phyloP scores from a whole-genome alignment of 2,888 invertebrate genomes.

The Mimas tiliae region DNA sequence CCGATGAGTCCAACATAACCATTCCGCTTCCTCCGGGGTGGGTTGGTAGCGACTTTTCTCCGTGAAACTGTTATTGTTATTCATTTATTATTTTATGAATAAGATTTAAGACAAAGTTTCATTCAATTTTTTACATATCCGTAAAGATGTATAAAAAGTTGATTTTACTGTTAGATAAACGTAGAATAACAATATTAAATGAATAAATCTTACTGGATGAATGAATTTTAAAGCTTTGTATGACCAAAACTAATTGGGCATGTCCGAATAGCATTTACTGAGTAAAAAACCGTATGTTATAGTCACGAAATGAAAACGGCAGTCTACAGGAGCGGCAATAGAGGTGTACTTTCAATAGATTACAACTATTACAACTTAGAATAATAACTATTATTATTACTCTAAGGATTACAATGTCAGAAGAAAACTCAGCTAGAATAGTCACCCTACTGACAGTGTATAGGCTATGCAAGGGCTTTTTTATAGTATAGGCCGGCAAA shows the following conservation, averaged over 20 bases:
- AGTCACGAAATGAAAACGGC: not conserved
- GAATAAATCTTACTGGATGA: not conserved
- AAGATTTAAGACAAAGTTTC: not conserved
- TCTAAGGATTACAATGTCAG: too few relatives aligned
- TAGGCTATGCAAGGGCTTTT: too few relatives aligned
- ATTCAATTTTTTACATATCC: not conserved
- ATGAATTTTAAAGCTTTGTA: not conserved
- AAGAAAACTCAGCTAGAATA: too few relatives aligned
- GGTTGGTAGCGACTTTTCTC: too few relatives aligned
- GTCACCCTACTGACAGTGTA: too few relatives aligned
- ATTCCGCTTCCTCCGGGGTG: too few relatives aligned
- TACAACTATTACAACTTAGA: too few relatives aligned
- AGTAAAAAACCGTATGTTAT: not conserved
- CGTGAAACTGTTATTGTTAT: too few relatives aligned
- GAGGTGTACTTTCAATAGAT: not conserved
- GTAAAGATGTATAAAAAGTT: not conserved
- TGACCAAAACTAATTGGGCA: constrained; percentile 3
- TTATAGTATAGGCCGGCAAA: too few relatives aligned
- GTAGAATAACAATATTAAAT: not conserved
- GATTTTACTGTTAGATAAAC: not conserved
- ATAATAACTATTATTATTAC: too few relatives aligned
- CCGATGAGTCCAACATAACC: too few relatives aligned
- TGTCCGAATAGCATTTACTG: not conserved
- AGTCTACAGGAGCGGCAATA: not conserved
- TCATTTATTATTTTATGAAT: too few relatives aligned